Percentiles rank a stretch among this genome's conserved stretches.
phyloP scores from a whole-genome alignment of 2,888 invertebrate genomes.

The Patella caerulea region DNA sequence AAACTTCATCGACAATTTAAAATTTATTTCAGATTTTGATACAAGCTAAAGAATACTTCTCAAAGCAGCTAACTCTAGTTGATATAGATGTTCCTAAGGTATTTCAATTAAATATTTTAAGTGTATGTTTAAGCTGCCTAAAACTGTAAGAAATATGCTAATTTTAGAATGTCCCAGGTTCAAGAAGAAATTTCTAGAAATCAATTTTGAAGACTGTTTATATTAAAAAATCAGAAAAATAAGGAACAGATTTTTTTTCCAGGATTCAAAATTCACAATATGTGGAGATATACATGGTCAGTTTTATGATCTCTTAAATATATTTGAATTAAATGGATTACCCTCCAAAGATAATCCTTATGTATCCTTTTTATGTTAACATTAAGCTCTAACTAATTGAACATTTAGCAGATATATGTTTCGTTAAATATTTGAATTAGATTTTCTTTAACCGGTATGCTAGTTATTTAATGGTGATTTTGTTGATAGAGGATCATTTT shows the following conservation, averaged over 20 bases:
- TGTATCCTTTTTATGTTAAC: conserved; percentile 73
- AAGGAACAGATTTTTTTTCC: conserved; percentile 31
- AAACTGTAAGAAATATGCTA: too few species aligned
- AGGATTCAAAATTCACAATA: conserved; percentile 92
- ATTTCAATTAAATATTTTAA: background rate
- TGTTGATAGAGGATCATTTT: conserved; percentile 98
- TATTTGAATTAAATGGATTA: conserved; percentile 95
- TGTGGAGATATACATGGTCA: conserved; percentile 99
- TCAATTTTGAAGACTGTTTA: too few species aligned
- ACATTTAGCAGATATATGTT: background rate
- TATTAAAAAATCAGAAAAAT: too few species aligned
- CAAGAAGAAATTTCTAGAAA: too few species aligned
- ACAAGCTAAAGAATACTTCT: conserved; percentile 88
- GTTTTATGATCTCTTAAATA: conserved; percentile 97
- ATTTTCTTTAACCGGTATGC: conserved; percentile 36
- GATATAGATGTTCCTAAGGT: conserved; percentile 88
- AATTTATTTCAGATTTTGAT: conserved; percentile 84
- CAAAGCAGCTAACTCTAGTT: conserved; percentile 88
- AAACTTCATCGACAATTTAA: too few species aligned
- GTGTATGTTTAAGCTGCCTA: too few species aligned
- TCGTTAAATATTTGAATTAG: too few species aligned
- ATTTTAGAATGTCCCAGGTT: too few species aligned
- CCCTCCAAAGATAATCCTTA: conserved; percentile 97
- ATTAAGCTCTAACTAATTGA: background rate
- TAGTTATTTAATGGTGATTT: conserved; percentile 98